Base-by-base conservation (phyloP, 2,888 invertebrate genomes). In the Pachycephus smyrnensis region DNA sequence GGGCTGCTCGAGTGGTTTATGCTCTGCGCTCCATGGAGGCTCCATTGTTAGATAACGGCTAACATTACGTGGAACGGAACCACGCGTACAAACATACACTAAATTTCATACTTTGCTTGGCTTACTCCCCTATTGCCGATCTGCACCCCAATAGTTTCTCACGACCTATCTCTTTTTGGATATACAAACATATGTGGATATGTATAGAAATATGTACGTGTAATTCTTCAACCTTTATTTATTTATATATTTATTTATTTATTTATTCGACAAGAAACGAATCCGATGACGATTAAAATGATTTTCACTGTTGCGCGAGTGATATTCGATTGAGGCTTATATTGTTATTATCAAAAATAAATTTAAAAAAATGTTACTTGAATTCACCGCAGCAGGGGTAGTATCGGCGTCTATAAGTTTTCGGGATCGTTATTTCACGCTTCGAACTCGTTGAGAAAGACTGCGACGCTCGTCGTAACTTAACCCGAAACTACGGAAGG, bases 11-110 rank as follows among this genome's bases (percentile, higher is more conserved):
- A 71, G 71, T 71, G 71, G 71, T 71, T 71, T 71, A 71, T 71
- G 71, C 71, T 30, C 71, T 15, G 31, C 12, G 31, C 71, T 71
- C 31, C n/a, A 71, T 71, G 71, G 71, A 71, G 11, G 31, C 71
- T 32, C 71, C 71, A 71, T 71, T 71, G 71, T 71, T 71, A 71
- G 71, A 71, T 71, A 71, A 71, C 71, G 71, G 71, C 71, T 12
- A 71, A 30, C 71, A 71, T 71, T 71, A 71, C 71, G 71, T 71
- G 33, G 31, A 71, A 33, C 71, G 71, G 71, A 71, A 71, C 31
- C 71, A 32, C 71, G 31, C 31, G 71, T 71, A 32, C 71, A 12
- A 32, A 71, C 71, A 15, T 71, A 71, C 33, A 71, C 71, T 71
- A 71, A 71, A 71, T 71, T 71, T 32, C 31, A 33, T 32, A 33